These are phyloP conservation scores for Sciurus vulgaris DNA, from an alignment of 2,797 vertebrate genomes.

Conservation along the genomic window DNA sequence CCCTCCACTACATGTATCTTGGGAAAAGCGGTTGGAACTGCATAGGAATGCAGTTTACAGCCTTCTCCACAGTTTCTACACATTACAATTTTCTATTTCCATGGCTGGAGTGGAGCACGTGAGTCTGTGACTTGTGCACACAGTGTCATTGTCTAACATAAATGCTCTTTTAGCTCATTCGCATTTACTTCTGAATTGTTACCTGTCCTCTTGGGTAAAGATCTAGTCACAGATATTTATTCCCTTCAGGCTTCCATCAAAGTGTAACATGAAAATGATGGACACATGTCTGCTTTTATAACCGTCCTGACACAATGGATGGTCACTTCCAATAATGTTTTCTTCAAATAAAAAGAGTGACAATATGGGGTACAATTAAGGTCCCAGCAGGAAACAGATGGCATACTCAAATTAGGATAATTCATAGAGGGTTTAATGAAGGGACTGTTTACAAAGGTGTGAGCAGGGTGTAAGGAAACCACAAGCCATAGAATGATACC, in stretches of 20 bases:
- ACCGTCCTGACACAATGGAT: constrained; percentile 26
- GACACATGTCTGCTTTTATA: background rate
- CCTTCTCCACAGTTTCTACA: constrained; percentile 8
- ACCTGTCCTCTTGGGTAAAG: constrained; percentile 41
- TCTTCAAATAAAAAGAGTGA: constrained; percentile 54
- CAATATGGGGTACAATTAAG: background rate
- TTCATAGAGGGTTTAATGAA: background rate
- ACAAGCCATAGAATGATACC: background rate
- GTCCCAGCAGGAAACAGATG: constrained; percentile 54
- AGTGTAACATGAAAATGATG: constrained; percentile 8
- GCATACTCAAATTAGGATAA: constrained; percentile 5
- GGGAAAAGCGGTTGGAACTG: constrained; percentile 25
- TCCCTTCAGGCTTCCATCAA: constrained; percentile 30
- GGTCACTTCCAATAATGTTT: background rate
- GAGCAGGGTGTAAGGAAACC: background rate
- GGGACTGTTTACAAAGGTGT: constrained; percentile 9
- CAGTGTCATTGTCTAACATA: background rate
- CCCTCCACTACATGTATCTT: background rate
- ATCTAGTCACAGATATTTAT: constrained; percentile 44
- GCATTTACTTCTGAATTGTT: constrained; percentile 3
- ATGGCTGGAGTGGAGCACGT: background rate
- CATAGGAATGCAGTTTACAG: background rate
- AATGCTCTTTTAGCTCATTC: constrained; percentile 12
- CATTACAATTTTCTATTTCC: background rate
- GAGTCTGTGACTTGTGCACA: background rate